Evolutionary conservation across 2,797 vertebrate species (phyloP), one percentile per base, ranked within the genome.

Genomic region (Rhabdomys pumilio): DNA sequence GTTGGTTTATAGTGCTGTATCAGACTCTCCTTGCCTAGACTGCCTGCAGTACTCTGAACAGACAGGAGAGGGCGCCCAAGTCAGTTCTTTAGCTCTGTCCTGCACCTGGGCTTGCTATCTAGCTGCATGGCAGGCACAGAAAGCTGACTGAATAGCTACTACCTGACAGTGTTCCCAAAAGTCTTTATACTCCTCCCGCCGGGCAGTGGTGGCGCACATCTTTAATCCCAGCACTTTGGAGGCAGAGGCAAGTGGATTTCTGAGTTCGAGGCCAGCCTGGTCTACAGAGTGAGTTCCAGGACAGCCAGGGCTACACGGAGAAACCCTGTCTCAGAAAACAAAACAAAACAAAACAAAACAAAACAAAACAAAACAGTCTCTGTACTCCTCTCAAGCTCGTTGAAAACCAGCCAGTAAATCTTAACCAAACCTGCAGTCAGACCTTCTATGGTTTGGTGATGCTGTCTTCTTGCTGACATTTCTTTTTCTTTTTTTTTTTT

Each of bases 61-160:
- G 47, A 65, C 96, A 81, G 85, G 3, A 96, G 97, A 96, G 93
- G 97, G 94, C 69, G 53, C 92, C n/a, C 1, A 0, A 38, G 75
- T 38, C 77, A 19, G 24, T 19, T 26, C n/a, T 61, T 94, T 26
- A 6, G 80, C 63, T 26, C 77, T 15, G 38, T n/a, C 17, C 1
- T 19, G 65, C 34, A 4, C 22, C 47, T 15, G 13, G 2, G 65
- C 22, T 72, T 4, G 34, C 65, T 38, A 38, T 72, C 67, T 57
- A n/a, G 34, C 67, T 20, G 14, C n/a, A 3, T 41, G 29, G 24
- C 85, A 41, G 50, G 85, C 67, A 3, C 24, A 1, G 44, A 67
- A n/a, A 34, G 63, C 63, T 50, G 61, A 15, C 12, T 34, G 61
- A 29, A 17, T 14, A 59, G 55, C n/a, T 41, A 14, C 55, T 22